Evolutionary conservation across 1,140 invertebrate genomes (phyloP), one percentile per base, ranked within the genome.

Genomic region (Drosophila equinoxialis): DNA sequence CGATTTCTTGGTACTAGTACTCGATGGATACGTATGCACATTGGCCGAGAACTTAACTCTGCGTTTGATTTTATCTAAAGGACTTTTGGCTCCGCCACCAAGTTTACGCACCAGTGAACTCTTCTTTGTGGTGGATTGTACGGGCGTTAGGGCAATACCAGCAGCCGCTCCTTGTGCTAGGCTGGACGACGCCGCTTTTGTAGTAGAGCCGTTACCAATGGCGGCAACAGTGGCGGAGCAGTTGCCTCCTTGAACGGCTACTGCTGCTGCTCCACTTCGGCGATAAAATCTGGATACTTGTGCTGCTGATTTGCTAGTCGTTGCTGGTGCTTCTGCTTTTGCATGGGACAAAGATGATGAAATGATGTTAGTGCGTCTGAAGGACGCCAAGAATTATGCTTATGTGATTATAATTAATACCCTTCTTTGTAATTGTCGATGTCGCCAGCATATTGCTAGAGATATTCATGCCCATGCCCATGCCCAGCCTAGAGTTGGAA

Each of bases 41-140:
- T 84, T 77, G 17, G 70, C 8, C 14, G 83, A 84, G 41, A 87
- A 87, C 26, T 87, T 89, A 5, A 87, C 83, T 26, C 86, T 79
- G 1, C 84, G 73, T 42, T 65, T 71, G 3, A n/a, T 65, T n/a
- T 0, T 13, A 23, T 11, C 63, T 7, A 30, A 30, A 37, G 41
- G 23, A 35, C 41, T 10, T 26, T 82, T 77, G 20, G 17, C 6
- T 0, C n/a, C 54, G 39, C 61, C 77, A 33, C 75, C 75, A 48
- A 63, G 37, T 30, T 68, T 71, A 14, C 75, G 82, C 1, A 62
- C 42, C 20, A 86, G 76, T 17, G 79, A 76, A 41, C 79, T 86
- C 48, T 85, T 85, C 39, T 77, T 82, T 6, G 30, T 20, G 13
- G 26, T 17, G 8, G 63, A 58, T 17, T 39, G 14, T 14, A 41